A percentile compares a stretch with the other conserved stretches of the same genome.
These are phyloP conservation scores for Choloepus didactylus DNA, from an alignment of 2,797 vertebrate species.

Conservation along the genomic window DNA sequence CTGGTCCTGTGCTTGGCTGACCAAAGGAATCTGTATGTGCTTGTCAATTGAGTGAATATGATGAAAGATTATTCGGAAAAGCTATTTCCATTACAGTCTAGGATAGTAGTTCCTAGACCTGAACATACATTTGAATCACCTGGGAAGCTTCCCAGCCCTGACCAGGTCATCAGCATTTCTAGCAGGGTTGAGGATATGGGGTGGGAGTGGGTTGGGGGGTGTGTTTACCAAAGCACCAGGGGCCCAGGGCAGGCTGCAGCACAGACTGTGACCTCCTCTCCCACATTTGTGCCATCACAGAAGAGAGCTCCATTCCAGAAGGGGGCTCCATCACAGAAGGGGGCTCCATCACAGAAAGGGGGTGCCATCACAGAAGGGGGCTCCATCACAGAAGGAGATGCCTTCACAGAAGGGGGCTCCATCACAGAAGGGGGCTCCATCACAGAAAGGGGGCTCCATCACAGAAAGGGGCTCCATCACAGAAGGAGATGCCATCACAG, in stretches of 20 bases:
- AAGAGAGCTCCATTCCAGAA: too few relatives aligned
- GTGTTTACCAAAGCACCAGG: background rate
- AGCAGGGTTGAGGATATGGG: background rate
- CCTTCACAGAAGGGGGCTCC: too few relatives aligned
- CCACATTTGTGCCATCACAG: fast-evolving
- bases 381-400: too few relatives aligned
- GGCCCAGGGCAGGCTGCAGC: too few relatives aligned
- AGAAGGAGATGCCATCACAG: too few relatives aligned
- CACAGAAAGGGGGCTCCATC: too few relatives aligned
- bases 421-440: background rate
- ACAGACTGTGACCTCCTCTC: background rate
- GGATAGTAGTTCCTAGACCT: background rate
- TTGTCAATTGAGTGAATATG: background rate
- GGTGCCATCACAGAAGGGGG: too few relatives aligned
- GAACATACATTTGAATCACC: background rate
- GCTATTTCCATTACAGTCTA: background rate
- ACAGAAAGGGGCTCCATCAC: too few relatives aligned
- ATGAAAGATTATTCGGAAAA: background rate
- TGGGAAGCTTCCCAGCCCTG: background rate
- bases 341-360: too few relatives aligned
- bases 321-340: too few relatives aligned
- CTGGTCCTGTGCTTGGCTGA: background rate
- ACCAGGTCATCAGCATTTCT: background rate
- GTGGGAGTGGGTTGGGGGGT: background rate
- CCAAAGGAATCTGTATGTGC: background rate